A percentile compares a stretch with the other conserved stretches of the same genome.
These are phyloP conservation scores for Argynnis bischoffii DNA, from an alignment of 2,888 invertebrate genomes.

Conservation along the genomic window DNA sequence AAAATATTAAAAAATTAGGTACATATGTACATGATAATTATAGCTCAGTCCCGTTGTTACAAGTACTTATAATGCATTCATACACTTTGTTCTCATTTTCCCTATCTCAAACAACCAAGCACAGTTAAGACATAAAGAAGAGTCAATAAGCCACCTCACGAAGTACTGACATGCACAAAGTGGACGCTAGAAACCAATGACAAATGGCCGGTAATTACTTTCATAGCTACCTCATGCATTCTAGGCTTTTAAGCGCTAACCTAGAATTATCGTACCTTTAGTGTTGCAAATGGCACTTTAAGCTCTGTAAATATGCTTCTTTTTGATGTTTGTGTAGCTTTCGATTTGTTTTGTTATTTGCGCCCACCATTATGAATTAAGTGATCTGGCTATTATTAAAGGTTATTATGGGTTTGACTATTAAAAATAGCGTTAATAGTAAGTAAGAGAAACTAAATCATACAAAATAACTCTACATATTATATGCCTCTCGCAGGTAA, in stretches of 20 bases:
- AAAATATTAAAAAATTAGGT: too few species aligned
- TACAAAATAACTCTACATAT: too few species aligned
- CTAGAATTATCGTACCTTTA: constrained; percentile 31
- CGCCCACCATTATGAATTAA: constrained; percentile 31
- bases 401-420: background rate
- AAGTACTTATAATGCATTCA: background rate
- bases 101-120: constrained; percentile 1
- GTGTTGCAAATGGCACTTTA: constrained; percentile 21
- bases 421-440: background rate
- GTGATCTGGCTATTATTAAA: constrained; percentile 22
- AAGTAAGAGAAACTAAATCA: too few species aligned
- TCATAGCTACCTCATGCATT: constrained; percentile 40
- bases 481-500: too few species aligned
- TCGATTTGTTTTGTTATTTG: constrained; percentile 13
- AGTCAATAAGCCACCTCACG: constrained; percentile 29
- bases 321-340: constrained; percentile 3
- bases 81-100: background rate
- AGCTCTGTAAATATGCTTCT: constrained; percentile 1
- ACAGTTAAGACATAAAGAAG: constrained; percentile 16
- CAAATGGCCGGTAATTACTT: constrained; percentile 48
- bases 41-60: too few species aligned
- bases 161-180: constrained; percentile 25
- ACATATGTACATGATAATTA: too few species aligned
- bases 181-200: constrained; percentile 37
- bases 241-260: constrained; percentile 34